Evolutionary conservation across 2,113 vertebrate species (phyloP).

Genomic region (Ictidomys tridecemlineatus): DNA sequence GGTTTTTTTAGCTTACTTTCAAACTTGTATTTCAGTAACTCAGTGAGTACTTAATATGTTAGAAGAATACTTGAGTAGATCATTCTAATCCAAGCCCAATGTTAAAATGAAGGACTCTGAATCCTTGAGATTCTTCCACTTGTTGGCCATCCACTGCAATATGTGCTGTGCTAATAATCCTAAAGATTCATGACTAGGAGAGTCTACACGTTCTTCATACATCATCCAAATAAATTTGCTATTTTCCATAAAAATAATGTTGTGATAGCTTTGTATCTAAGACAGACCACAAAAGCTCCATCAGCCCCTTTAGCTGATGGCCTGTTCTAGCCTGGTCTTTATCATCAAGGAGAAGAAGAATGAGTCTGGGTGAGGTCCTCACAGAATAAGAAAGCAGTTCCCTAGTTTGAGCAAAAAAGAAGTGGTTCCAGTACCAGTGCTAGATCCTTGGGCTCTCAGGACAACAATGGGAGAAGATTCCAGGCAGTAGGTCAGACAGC

Average conservation of each 20-base stretch:
- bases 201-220: not conserved
- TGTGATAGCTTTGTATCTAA: not conserved
- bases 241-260: not conserved
- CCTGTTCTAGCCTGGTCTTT: not conserved
- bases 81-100: not conserved
- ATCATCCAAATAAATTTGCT: not conserved
- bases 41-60: not conserved
- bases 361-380: not conserved
- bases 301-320: not conserved
- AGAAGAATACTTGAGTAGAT: slow-evolving; percentile 6
- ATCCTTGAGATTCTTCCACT: not conserved
- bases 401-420: not conserved
- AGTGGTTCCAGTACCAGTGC: not conserved
- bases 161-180: not conserved
- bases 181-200: not conserved
- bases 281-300: not conserved
- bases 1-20: not conserved
- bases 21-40: slow-evolving; percentile 41
- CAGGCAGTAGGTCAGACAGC: not conserved
- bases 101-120: not conserved
- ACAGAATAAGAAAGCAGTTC: not conserved
- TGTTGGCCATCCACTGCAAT: not conserved
- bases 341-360: not conserved
- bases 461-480: not conserved
- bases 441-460: not conserved